These are phyloP conservation scores for Mus spicilegus DNA, from an alignment of 2,113 vertebrate genomes.

Conservation along the genomic window DNA sequence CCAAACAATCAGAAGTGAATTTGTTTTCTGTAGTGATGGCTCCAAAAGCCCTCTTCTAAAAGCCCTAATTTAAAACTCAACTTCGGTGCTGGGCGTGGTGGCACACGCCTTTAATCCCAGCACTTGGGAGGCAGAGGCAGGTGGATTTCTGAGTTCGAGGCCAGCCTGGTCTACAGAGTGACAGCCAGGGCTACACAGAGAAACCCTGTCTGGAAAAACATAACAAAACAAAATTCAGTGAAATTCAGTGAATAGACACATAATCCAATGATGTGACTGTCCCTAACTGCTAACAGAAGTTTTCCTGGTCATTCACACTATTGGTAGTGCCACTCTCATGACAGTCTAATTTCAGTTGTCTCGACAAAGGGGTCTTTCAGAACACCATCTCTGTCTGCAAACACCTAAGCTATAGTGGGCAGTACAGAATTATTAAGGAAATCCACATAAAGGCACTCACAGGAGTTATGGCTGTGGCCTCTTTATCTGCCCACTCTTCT, in stretches of 20 bases:
- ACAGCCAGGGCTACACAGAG: no score
- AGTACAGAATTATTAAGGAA: conserved; percentile 18
- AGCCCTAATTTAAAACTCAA: conserved; percentile 6
- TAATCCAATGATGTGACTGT: not conserved
- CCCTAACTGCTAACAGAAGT: not conserved
- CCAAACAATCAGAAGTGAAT: not conserved
- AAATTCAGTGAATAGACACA: conserved; percentile 46
- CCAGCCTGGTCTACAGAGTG: no score
- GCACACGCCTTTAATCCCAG: no score
- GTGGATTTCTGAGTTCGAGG: no score
- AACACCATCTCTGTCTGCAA: conserved; percentile 21
- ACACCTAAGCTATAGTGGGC: conserved; percentile 7
- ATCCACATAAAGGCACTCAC: conserved; percentile 22
- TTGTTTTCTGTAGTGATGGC: not conserved
- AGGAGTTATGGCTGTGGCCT: conserved; percentile 20
- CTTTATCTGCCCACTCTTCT: not conserved
- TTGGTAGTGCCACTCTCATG: not conserved
- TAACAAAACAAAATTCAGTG: not conserved
- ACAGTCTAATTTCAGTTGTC: conserved; percentile 36
- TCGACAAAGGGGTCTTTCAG: conserved; percentile 34
- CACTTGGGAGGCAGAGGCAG: no score
- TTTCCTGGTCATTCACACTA: conserved; percentile 27
- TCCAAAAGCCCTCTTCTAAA: not conserved
- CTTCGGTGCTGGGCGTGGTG: not conserved
- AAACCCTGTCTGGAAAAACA: no score